phyloP scores from a whole-genome alignment of 2,888 invertebrate species.

The Machimus rusticus region DNA sequence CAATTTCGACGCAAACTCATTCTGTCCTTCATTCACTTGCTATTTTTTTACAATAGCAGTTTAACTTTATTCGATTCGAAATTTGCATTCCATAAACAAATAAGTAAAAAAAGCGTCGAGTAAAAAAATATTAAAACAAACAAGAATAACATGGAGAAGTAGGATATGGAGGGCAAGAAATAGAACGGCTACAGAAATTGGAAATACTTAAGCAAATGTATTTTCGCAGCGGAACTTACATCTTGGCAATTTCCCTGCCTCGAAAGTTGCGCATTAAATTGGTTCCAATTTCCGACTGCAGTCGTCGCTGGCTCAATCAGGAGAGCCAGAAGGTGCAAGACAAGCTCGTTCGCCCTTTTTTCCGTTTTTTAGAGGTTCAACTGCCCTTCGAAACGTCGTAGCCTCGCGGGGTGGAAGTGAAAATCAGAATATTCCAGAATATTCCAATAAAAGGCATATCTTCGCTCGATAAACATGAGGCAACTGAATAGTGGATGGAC shows the following conservation, averaged over 20 bases:
- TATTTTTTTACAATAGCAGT: neutral
- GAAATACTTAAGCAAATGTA: slow-evolving; percentile 10
- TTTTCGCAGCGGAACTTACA: slow-evolving; percentile 22
- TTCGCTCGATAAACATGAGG: slow-evolving; percentile 13
- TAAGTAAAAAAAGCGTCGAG: neutral
- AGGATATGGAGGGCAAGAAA: neutral
- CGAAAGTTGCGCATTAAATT: slow-evolving; percentile 29
- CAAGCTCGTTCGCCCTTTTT: neutral
- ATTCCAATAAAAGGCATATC: slow-evolving; percentile 30
- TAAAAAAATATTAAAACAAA: neutral
- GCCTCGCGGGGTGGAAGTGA: neutral
- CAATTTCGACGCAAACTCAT: neutral
- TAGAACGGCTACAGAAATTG: neutral
- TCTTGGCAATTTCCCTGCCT: slow-evolving; percentile 8
- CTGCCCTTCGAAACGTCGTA: neutral
- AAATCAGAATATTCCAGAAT: slow-evolving; percentile 22
- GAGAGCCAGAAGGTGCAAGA: slow-evolving; percentile 26
- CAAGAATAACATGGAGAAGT: neutral
- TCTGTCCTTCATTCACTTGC: neutral
- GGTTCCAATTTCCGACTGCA: slow-evolving; percentile 37
- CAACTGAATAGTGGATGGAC: neutral
- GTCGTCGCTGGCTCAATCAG: slow-evolving; percentile 16
- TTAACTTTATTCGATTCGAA: neutral
- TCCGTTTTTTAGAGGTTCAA: neutral
- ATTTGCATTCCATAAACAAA: neutral